Evolutionary conservation across 2,797 vertebrate genomes (phyloP).

Genomic region (Tapirus indicus): DNA sequence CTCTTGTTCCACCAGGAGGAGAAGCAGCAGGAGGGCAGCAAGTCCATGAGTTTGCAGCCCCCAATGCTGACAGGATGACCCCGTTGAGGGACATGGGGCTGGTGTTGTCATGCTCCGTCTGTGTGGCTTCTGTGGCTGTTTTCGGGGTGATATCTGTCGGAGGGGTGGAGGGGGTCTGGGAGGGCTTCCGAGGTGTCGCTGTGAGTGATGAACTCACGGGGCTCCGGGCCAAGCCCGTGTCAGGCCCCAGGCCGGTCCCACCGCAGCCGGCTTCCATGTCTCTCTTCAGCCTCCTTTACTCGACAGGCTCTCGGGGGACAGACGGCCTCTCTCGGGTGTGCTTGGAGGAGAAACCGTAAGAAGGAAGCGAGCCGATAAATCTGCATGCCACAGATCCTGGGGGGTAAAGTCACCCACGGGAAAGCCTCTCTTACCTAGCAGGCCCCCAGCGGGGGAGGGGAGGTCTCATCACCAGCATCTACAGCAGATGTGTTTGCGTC

Average conservation of each 20-base stretch:
- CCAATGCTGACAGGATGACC: conserved; percentile 87
- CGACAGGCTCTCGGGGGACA: conserved; percentile 85
- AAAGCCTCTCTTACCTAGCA: conserved; percentile 82
- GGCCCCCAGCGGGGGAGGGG: conserved; percentile 19
- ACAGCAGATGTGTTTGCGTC: conserved; percentile 49
- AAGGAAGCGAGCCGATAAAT: conserved; percentile 90
- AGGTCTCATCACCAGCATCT: conserved; percentile 65
- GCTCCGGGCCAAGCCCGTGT: conserved; percentile 62
- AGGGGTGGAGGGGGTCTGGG: conserved; percentile 79
- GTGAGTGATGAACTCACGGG: conserved; percentile 83
- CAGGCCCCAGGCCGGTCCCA: conserved; percentile 69
- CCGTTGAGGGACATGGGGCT: conserved; percentile 89
- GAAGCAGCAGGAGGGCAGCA: conserved; percentile 88
- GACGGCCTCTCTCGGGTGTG: conserved; percentile 85
- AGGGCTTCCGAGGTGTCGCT: conserved; percentile 85
- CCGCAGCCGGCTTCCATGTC: conserved; percentile 84
- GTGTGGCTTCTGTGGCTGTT: conserved; percentile 85
- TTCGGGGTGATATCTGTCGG: conserved; percentile 86
- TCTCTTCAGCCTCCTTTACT: conserved; percentile 87
- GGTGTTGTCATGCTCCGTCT: conserved; percentile 84
- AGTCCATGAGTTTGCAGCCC: conserved; percentile 87
- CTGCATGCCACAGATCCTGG: conserved; percentile 87
- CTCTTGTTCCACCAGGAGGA: conserved; percentile 86
- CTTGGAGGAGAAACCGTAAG: conserved; percentile 90
- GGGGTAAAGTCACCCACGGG: conserved; percentile 86